Evolutionary conservation across 2,113 vertebrate genomes (phyloP), one percentile per base, ranked within the genome.

Genomic region (Pagrus major): DNA sequence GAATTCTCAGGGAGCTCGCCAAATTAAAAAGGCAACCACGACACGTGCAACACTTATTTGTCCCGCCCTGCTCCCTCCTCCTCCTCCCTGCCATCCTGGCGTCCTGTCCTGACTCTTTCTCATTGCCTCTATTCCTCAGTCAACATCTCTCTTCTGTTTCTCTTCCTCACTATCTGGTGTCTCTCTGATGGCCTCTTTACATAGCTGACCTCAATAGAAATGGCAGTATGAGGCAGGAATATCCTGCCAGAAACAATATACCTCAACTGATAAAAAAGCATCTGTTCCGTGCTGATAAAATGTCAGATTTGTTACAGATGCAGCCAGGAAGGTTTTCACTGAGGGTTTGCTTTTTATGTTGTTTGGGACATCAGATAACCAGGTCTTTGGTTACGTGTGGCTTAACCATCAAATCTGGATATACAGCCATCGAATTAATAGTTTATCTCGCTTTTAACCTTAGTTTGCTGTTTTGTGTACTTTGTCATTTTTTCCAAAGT

Each of bases 1-100:
- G 64, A 84, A 85, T 86, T 87, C 84, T 83, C 55, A 80, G 74
- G 7, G 9, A 76, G 52, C 61, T 76, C 27, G 64, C 56, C 55
- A 71, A 90, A 93, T 89, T 87, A 89, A 76, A 87, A 83, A 84
- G 72, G 72, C 83, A 86, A 75, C 72, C 68, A 44, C 84, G 86
- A 85, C 74, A 86, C 42, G 27, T 66, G 67, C 44, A 0, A 49
- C 72, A 64, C 74, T 88, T 77, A 75, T 59, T 46, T 27, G 69
- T 69, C 71, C 67, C 59, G 37, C 71, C 71, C 60, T 23, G 29
- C 59, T 64, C 76, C 59, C 65, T 74, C 69, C 27, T 52, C n/a
- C 74, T 56, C n/a, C 74, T 67, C 61, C 47, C n/a, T n/a, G n/a
- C n/a, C n/a, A n/a, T 59, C 69, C 70, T 58, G 20, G 64, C 35